A percentile compares a stretch with the other conserved stretches of the same genome.
Evolutionary conservation across 2,113 vertebrate genomes (phyloP).

Genomic region (Myanophis thanlyinensis): DNA sequence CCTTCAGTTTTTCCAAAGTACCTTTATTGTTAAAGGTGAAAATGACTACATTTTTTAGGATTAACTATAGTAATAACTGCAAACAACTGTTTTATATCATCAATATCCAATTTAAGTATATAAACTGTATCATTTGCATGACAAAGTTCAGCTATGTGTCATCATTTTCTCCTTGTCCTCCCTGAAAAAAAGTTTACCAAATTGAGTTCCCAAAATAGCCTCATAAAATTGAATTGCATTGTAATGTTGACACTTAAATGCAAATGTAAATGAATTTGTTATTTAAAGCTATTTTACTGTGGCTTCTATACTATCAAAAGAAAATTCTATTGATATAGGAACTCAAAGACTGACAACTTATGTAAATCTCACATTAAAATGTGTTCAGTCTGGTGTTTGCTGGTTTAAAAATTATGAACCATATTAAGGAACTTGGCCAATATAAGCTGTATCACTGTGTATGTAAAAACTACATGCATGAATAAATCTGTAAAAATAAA

Average conservation of each 20-base stretch:
- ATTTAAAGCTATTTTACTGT: conserved; percentile 14
- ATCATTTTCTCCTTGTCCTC: not conserved
- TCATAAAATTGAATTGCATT: not conserved
- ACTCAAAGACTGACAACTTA: not conserved
- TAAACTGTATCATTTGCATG: not conserved
- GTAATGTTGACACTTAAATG: not conserved
- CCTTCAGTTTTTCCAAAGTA: not conserved
- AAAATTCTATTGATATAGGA: not conserved
- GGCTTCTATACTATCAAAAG: not conserved
- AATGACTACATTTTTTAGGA: not conserved
- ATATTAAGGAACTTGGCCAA: conserved; percentile 48
- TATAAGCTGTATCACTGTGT: conserved; percentile 35
- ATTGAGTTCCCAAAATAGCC: not conserved
- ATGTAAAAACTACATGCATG: conserved; percentile 60
- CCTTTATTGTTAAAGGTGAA: not conserved
- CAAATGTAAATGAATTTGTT: not conserved
- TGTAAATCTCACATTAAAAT: not conserved
- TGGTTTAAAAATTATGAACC: conserved; percentile 35
- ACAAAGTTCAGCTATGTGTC: not conserved
- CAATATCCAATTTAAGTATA: not conserved
- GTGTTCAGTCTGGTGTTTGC: conserved; percentile 72
- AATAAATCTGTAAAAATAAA: conserved; percentile 50
- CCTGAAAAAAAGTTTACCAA: not conserved
- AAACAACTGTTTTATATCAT: no score
- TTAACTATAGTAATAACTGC: not conserved